Percentiles rank a stretch among this genome's conserved stretches.
Conservation (phyloP, 2,888 invertebrate species). For the Polylopha cassiicola region DNA sequence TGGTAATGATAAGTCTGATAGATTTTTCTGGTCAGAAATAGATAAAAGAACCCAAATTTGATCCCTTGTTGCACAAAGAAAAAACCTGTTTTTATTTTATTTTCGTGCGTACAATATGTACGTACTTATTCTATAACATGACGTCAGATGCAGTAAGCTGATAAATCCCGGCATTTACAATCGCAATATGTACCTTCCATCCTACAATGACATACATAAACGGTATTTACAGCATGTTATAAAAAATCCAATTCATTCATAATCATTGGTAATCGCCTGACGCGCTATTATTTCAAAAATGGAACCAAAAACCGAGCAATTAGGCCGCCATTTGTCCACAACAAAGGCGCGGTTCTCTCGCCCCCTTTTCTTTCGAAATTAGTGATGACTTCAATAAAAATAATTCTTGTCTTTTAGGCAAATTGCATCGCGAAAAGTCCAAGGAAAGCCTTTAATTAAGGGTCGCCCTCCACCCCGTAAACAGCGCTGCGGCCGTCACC, state of each 20-base stretch:
- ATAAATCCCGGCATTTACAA: no score
- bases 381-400: slow-evolving; percentile 79
- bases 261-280: slow-evolving; percentile 43
- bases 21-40: no score
- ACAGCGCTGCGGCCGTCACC: slow-evolving; percentile 71
- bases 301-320: slow-evolving; percentile 62
- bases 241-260: slow-evolving; percentile 28
- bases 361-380: slow-evolving; percentile 65
- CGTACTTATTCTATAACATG: no score
- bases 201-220: no score
- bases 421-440: slow-evolving; percentile 77
- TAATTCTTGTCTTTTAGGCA: slow-evolving; percentile 78
- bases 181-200: no score
- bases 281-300: slow-evolving; percentile 43
- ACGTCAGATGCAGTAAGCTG: no score
- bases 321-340: slow-evolving; percentile 68
- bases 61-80: no score
- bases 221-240: slow-evolving; percentile 6
- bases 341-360: slow-evolving; percentile 55
- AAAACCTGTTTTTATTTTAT: no score
- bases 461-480: slow-evolving; percentile 67
- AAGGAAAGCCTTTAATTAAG: slow-evolving; percentile 76
- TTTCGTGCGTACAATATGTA: no score
- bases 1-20: no score
- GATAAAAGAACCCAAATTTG: no score